Evolutionary conservation across 2,113 vertebrate genomes (phyloP).

Genomic region (Gallinago undulata): DNA sequence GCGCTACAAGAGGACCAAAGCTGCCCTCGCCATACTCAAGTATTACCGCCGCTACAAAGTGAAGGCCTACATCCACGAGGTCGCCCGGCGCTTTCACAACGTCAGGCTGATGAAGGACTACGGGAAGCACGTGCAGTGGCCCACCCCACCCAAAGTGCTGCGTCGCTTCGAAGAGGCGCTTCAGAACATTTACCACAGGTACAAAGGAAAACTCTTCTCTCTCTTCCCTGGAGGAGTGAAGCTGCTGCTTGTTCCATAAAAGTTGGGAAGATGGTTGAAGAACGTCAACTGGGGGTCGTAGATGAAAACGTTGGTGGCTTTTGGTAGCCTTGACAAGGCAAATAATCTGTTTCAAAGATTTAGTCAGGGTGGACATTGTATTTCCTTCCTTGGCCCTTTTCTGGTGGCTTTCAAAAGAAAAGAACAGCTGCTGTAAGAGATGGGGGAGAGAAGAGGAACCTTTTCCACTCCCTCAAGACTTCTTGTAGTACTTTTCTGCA

Average conservation of each 20-base stretch:
- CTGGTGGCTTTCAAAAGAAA: background rate
- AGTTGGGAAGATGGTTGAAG: background rate
- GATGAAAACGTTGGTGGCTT: background rate
- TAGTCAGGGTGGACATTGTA: rapidly evolving
- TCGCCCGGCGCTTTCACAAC: constrained; percentile 83
- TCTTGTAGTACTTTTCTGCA: background rate
- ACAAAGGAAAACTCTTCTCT: background rate
- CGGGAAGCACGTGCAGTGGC: constrained; percentile 88
- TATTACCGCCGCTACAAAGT: constrained; percentile 93
- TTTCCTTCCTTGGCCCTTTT: background rate
- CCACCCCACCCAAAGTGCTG: constrained; percentile 89
- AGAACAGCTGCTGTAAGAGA: background rate
- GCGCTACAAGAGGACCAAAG: constrained; percentile 86
- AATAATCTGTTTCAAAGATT: background rate
- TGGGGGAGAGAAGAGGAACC: background rate
- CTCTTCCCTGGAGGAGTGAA: background rate
- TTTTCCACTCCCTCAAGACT: background rate
- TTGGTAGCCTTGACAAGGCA: background rate
- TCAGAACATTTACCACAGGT: constrained; percentile 89
- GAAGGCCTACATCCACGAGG: constrained; percentile 87
- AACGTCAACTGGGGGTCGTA: rapidly evolving
- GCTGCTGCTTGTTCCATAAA: background rate
- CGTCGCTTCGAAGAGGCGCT: constrained; percentile 86
- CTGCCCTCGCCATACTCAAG: constrained; percentile 81
- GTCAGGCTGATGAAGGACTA: constrained; percentile 84